Evolutionary conservation across 2,113 vertebrate species (phyloP).

Genomic region (Acanthisitta chloris): DNA sequence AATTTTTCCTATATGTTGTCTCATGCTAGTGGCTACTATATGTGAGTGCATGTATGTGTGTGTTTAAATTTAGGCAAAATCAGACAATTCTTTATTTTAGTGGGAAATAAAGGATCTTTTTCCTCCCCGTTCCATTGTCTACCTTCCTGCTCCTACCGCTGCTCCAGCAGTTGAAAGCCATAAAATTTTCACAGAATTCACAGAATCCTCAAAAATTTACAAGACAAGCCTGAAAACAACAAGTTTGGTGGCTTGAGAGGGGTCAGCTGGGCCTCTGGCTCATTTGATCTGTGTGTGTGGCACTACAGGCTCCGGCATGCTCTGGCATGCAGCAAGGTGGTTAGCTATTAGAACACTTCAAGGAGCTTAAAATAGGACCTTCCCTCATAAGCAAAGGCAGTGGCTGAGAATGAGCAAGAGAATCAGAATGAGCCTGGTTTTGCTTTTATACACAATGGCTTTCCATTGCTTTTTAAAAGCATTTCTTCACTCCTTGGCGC

Average conservation of each 20-base stretch:
- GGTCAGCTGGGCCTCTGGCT: neutral
- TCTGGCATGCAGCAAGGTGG: neutral
- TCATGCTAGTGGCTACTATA: neutral
- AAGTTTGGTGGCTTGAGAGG: neutral
- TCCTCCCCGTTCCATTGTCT: neutral
- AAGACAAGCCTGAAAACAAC: neutral
- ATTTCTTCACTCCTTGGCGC: neutral
- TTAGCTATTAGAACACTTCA: neutral
- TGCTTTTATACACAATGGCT: neutral
- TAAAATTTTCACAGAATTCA: neutral
- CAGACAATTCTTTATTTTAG: neutral
- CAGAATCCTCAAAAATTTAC: neutral
- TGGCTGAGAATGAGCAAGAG: neutral
- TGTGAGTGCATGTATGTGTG: neutral
- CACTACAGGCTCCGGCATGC: accelerated
- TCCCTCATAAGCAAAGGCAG: neutral
- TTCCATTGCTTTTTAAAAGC: neutral
- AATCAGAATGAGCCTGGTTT: neutral
- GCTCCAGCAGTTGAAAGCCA: neutral
- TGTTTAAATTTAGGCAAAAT: neutral
- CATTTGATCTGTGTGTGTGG: accelerated
- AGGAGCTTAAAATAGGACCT: neutral
- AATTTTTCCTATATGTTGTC: neutral
- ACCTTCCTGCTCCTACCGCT: neutral
- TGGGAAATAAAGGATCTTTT: neutral